Percentiles rank a stretch among this genome's conserved stretches.
Evolutionary conservation across 2,113 vertebrate species (phyloP).

Genomic region (Heteronetta atricapilla): DNA sequence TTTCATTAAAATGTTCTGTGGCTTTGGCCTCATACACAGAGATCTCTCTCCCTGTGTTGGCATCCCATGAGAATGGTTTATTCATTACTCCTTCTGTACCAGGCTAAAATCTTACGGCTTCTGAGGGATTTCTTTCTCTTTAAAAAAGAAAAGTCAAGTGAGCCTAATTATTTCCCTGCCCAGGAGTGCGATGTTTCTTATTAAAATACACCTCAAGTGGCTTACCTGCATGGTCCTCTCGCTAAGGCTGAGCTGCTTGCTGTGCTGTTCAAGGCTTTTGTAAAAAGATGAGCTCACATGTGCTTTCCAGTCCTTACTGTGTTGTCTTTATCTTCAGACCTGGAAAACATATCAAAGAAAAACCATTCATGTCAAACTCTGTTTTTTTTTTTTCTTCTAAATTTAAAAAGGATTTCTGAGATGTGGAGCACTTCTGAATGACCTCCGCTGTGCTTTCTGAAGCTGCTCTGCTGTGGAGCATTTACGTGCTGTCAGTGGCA

Average conservation of each 20-base stretch:
- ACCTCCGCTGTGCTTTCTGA: slow-evolving; percentile 5
- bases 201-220: slow-evolving; percentile 12
- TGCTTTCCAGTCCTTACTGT: neutral
- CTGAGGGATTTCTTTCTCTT: neutral
- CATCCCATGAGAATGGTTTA: neutral
- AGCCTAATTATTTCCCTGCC: neutral
- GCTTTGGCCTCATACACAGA: neutral
- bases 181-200: neutral
- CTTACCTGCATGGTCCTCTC: neutral
- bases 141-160: neutral
- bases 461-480: neutral
- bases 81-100: neutral
- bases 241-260: neutral
- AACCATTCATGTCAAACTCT: slow-evolving; percentile 6
- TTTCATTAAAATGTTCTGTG: slow-evolving; percentile 15
- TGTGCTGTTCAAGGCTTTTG: neutral
- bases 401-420: slow-evolving; percentile 34
- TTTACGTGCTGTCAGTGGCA: slow-evolving; percentile 11
- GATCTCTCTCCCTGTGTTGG: neutral
- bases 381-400: neutral
- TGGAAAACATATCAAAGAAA: slow-evolving; percentile 43
- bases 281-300: neutral
- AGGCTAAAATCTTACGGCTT: neutral
- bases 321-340: neutral
- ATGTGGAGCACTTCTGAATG: slow-evolving; percentile 5